A percentile compares a stretch with the other conserved stretches of the same genome.
These are phyloP conservation scores for Archilochus colubris DNA, from an alignment of 2,113 vertebrate genomes.

Conservation along the genomic window DNA sequence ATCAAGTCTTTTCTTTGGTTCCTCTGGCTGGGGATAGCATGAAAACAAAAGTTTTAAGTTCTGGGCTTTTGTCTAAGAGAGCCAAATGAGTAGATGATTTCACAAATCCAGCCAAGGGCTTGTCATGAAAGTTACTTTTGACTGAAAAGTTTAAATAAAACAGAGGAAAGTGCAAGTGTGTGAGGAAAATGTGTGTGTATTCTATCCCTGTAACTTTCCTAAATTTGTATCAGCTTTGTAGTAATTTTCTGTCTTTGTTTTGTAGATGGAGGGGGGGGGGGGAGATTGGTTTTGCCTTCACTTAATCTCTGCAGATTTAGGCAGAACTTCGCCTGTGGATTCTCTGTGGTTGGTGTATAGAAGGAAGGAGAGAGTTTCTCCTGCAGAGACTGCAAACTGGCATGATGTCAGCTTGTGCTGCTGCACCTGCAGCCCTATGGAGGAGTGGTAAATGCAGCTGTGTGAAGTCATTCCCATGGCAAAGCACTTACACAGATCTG, in stretches of 20 bases:
- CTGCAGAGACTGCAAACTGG: fast-evolving
- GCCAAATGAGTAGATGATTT: neutral
- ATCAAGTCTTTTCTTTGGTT: constrained; percentile 23
- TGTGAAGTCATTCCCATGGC: neutral
- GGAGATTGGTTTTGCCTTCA: neutral
- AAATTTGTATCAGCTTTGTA: neutral
- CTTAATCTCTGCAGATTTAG: neutral
- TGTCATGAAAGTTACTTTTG: neutral
- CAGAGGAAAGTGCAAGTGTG: neutral
- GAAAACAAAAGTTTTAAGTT: constrained; percentile 51
- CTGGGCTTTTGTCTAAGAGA: constrained; percentile 15
- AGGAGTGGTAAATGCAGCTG: fast-evolving
- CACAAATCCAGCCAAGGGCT: neutral
- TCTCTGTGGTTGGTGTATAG: neutral
- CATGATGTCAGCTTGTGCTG: fast-evolving
- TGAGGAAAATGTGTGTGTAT: neutral
- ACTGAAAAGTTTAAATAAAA: neutral
- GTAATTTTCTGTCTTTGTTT: neutral
- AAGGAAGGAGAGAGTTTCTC: neutral
- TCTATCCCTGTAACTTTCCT: neutral
- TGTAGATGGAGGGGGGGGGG: neutral
- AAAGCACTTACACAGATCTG: neutral
- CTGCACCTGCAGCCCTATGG: neutral
- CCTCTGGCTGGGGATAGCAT: neutral
- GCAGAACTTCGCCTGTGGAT: neutral